These are phyloP conservation scores for Aethes cnicana DNA, from an alignment of 2,888 invertebrate genomes.

Conservation along the genomic window DNA sequence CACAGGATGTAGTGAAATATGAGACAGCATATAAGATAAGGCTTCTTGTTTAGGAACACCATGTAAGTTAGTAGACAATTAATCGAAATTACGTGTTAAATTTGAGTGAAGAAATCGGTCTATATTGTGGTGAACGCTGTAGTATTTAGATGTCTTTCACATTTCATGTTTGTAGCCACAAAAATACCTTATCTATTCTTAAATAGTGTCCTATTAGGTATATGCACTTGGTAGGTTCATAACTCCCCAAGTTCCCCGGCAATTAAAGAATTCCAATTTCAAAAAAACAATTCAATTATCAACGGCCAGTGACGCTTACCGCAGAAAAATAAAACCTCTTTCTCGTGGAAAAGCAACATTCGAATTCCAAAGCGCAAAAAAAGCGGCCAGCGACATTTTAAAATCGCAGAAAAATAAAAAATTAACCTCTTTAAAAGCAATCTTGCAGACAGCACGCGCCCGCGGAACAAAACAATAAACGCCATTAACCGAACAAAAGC, in stretches of 20 bases:
- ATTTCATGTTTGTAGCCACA: no score
- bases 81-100: no score
- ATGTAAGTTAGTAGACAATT: no score
- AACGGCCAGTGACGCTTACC: neutral
- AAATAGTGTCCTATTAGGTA: no score
- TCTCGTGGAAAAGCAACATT: constrained; percentile 2
- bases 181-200: neutral
- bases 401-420: constrained; percentile 33
- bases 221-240: no score
- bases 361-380: constrained; percentile 15
- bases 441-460: constrained; percentile 74
- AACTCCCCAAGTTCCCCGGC: neutral
- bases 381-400: constrained; percentile 28
- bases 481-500: constrained; percentile 80
- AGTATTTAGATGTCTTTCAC: no score
- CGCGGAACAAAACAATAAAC: constrained; percentile 71
- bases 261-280: neutral
- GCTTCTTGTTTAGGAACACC: no score
- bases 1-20: no score
- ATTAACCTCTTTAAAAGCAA: constrained; percentile 38
- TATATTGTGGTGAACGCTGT: no score
- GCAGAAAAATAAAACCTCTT: constrained; percentile 10
- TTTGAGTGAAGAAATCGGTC: no score
- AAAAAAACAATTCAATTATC: neutral
- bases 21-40: no score